Conservation (phyloP, 2,797 vertebrate genomes). For the Varecia variegata region DNA sequence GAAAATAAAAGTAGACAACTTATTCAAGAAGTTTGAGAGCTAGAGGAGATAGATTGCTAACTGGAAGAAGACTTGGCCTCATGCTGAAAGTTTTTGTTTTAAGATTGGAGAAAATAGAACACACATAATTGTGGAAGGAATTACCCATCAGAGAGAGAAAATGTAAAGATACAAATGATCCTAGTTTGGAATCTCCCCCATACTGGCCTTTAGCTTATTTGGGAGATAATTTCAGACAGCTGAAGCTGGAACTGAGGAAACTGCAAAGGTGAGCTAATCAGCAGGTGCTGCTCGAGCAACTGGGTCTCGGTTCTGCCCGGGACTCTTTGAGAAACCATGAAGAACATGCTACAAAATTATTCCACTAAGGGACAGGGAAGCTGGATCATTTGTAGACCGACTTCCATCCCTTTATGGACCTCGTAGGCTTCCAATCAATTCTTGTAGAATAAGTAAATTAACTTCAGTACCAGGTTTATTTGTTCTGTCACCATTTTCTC, state of each 20-base stretch:
- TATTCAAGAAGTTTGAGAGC: not conserved
- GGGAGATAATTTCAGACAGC: not conserved
- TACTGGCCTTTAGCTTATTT: not conserved
- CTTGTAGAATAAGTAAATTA: not conserved
- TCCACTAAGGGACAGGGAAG: not conserved
- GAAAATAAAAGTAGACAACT: not conserved
- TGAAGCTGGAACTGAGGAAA: not conserved
- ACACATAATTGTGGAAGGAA: not conserved
- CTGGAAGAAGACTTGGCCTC: not conserved
- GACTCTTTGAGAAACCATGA: not conserved
- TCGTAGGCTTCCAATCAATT: fast-evolving
- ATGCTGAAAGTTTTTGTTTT: not conserved
- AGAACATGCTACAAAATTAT: too few species aligned
- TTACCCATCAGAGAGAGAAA: not conserved
- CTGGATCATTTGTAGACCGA: too few species aligned
- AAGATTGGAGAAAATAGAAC: not conserved
- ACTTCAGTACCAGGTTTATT: not conserved
- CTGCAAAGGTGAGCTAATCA: not conserved
- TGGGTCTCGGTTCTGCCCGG: not conserved
- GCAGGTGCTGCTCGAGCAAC: not conserved
- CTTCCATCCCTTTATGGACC: not conserved
- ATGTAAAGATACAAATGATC: not conserved
- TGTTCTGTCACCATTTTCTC: not conserved
- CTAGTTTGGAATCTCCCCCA: not conserved
- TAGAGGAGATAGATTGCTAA: not conserved